Base-by-base conservation (phyloP, 2,113 vertebrate genomes). In the Patagioenas fasciata region DNA sequence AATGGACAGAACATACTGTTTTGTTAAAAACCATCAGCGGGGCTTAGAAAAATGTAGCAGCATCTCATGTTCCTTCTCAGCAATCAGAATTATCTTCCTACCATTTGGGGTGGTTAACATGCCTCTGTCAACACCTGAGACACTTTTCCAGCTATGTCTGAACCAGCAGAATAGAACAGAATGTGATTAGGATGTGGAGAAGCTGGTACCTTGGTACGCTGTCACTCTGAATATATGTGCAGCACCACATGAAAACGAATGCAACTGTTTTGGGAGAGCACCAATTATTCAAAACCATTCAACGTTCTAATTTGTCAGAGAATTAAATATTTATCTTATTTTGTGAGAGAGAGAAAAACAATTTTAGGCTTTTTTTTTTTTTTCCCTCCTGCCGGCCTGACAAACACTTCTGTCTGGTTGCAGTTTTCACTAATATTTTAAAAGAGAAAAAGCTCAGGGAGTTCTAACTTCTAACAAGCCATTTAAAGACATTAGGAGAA, bases 271-370 rank as follows among this genome's bases (percentile, higher is more conserved):
- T 77, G 66, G 91, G 80, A 91, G 40, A 88, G 74, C 74, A 70
- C 36, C 62, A 70, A 88, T 96, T 88, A 89, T 72, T 89, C 85
- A 90, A 79, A 95, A 51, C 70, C 36, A 72, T n/a, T 87, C 69
- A 77, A 70, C 70, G 80, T 92, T 64, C 86, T 88, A 48, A 92
- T 92, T 66, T 96, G 67, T 96, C 85, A 96, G 51, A 65, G 48
- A 93, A 96, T 96, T 92, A 96, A 96, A 96, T 85, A 95, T 96
- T 95, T 90, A 89, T 70, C 71, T 88, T 65, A 88, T 56, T 71
- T 87, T 80, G 54, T 64, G 36, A 9, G 86, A 92, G 36, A 65
- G 17, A 70, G 29, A 80, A 69, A 92, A 75, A 71, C 65, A 66
- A 40, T 38, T 74, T 88, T 29, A 66, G 17, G 44, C 44, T 5